These are phyloP conservation scores for Paragorgia papillata DNA, from an alignment of 92 coral and sea anemone species.

Conservation along the genomic window DNA sequence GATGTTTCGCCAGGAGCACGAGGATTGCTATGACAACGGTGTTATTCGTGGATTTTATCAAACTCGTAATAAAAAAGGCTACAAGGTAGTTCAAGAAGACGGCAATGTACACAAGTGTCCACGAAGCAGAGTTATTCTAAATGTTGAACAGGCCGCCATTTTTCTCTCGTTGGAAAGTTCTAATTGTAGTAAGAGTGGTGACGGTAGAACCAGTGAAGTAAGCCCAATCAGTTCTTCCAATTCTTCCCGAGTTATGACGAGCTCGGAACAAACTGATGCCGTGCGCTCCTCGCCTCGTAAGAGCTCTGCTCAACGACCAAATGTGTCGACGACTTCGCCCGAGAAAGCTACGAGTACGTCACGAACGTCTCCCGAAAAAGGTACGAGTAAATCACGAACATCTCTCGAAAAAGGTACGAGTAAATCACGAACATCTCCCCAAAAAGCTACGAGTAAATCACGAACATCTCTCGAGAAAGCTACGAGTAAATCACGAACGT, in stretches of 20 bases:
- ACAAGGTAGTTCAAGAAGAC: slow-evolving; percentile 66
- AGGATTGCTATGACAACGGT: slow-evolving; percentile 75
- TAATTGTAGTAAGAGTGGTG: background rate
- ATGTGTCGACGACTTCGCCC: background rate
- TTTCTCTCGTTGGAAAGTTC: slow-evolving; percentile 63
- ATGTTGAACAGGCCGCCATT: slow-evolving; percentile 73
- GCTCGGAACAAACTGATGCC: background rate
- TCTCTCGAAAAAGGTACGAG: background rate
- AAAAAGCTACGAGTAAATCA: background rate
- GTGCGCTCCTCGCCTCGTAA: background rate
- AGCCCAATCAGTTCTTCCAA: background rate
- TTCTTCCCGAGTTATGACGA: background rate
- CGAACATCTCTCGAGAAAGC: background rate
- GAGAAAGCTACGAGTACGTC: background rate
- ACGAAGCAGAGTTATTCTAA: slow-evolving; percentile 61
- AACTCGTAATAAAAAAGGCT: slow-evolving; percentile 65
- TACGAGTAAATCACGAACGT: background rate
- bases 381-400: background rate
- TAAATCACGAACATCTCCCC: background rate
- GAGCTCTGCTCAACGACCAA: background rate
- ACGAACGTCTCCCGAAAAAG: background rate
- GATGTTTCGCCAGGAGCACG: slow-evolving; percentile 52
- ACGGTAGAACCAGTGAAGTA: background rate
- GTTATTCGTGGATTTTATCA: slow-evolving; percentile 76
- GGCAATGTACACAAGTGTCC: slow-evolving; percentile 63